These are phyloP conservation scores for Masticophis lateralis DNA, from an alignment of 2,797 vertebrate genomes.

Conservation along the genomic window DNA sequence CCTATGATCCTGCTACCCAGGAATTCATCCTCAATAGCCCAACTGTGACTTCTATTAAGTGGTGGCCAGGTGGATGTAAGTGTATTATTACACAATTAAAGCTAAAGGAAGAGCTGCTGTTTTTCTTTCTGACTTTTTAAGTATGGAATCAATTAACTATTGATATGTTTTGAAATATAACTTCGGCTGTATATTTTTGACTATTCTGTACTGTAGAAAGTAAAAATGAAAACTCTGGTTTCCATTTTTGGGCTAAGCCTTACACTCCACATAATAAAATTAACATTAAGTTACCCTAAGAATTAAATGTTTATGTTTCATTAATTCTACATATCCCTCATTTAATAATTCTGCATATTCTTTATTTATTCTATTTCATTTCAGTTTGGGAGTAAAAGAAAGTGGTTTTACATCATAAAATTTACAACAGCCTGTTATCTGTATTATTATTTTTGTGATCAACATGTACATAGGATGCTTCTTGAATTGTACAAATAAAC, in stretches of 20 bases:
- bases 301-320: background rate
- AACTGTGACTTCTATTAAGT: slow-evolving; percentile 96
- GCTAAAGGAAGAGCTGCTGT: background rate
- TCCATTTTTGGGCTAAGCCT: background rate
- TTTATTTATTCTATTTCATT: background rate
- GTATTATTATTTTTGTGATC: background rate
- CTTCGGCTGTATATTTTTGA: background rate
- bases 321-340: background rate
- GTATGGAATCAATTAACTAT: background rate
- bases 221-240: background rate
- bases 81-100: slow-evolving; percentile 45
- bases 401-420: background rate
- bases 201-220: background rate
- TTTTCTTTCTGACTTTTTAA: background rate
- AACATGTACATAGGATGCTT: background rate
- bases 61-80: slow-evolving; percentile 99
- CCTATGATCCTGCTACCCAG: slow-evolving; percentile 89
- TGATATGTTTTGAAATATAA: background rate
- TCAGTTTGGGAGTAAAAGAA: background rate
- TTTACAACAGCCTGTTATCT: background rate
- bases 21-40: slow-evolving; percentile 96
- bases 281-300: background rate
- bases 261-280: background rate
- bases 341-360: background rate
- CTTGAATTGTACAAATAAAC: background rate